Conservation (phyloP, 2,888 invertebrate genomes). For the Pegoplata infirma region DNA sequence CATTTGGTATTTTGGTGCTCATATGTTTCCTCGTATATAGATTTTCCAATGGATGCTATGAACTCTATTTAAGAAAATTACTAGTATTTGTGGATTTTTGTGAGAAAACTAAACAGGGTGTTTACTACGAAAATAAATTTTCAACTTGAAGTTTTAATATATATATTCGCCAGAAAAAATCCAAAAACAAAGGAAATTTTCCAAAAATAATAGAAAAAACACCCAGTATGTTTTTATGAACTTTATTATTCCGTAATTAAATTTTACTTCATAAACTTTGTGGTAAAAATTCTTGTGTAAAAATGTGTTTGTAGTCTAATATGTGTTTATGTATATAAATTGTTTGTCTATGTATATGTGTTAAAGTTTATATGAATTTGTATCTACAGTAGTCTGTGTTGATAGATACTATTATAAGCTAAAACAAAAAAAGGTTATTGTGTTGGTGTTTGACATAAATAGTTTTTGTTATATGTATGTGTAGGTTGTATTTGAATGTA, state of each 20-base stretch:
- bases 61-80: constrained; percentile 39
- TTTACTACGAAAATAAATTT: neutral
- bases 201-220: neutral
- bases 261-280: constrained; percentile 63
- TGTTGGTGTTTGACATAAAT: constrained; percentile 31
- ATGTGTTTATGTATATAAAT: neutral
- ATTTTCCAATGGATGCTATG: constrained; percentile 33
- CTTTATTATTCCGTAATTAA: constrained; percentile 62
- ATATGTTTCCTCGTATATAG: neutral
- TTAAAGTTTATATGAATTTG: too few species aligned
- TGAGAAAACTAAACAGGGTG: constrained; percentile 2
- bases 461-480: constrained; percentile 15
- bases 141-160: too few species aligned
- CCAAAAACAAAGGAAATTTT: neutral
- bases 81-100: constrained; percentile 14
- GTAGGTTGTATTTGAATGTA: too few species aligned
- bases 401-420: neutral
- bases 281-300: constrained; percentile 35
- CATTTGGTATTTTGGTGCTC: too few species aligned
- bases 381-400: neutral
- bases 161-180: too few species aligned
- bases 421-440: constrained; percentile 22
- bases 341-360: neutral
- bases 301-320: constrained; percentile 1
- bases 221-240: constrained; percentile 44